Evolutionary conservation across 2,797 vertebrate species (phyloP), one percentile per base, ranked within the genome.

Genomic region (Holocentrus rufus): DNA sequence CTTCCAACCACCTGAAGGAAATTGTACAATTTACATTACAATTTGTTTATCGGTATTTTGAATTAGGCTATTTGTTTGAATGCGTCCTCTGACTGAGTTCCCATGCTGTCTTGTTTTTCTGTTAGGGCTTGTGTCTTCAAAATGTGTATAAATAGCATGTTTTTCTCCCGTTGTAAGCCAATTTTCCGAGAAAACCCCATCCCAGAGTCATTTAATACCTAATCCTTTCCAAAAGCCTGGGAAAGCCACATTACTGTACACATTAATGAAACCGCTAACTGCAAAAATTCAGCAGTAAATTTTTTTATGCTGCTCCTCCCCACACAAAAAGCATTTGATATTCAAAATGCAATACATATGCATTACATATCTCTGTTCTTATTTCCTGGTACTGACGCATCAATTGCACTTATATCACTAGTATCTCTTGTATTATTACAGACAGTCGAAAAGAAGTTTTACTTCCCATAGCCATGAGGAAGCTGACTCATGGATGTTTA

Each of bases 401-500:
- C 7, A 7, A 3, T 31, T 31, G 30, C 7, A 7, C 30, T 31
- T 31, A 7, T n/a, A n/a, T n/a, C n/a, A n/a, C n/a, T n/a, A n/a
- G n/a, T n/a, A n/a, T n/a, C n/a, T n/a, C n/a, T n/a, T n/a, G n/a
- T n/a, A n/a, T n/a, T n/a, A n/a, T n/a, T n/a, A n/a, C n/a, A n/a
- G n/a, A n/a, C n/a, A n/a, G n/a, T n/a, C n/a, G n/a, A n/a, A n/a
- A n/a, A n/a, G n/a, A n/a, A n/a, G n/a, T n/a, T n/a, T n/a, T n/a
- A n/a, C n/a, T n/a, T n/a, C n/a, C 80, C 79, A 77, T 81, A 76
- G 13, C 72, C 61, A 76, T 85, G 82, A 83, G 84, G 82, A 88
- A 87, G 70, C 69, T 69, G 65, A 63, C 46, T 30, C 2, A 3
- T 74, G 54, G 13, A 63, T 75, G 74, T 83, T 86, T 82, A 66